phyloP scores from a whole-genome alignment of 2,797 vertebrate species.

The Benthosema pterotum region DNA sequence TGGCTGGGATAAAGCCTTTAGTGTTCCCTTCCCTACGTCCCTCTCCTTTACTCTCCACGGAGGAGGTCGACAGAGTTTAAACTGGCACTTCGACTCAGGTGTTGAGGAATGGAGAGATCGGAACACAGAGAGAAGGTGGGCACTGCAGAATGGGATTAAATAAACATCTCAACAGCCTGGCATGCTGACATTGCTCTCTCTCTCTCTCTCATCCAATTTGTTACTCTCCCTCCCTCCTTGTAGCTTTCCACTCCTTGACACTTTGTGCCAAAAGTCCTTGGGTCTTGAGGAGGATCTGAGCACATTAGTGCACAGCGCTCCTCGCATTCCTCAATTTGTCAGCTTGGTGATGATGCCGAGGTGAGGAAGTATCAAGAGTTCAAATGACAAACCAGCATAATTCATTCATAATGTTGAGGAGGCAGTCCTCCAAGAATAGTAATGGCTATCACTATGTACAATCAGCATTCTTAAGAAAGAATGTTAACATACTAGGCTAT shows the following conservation, averaged over 20 bases:
- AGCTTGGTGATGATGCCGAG: slow-evolving; percentile 1
- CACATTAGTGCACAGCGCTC: slow-evolving; percentile 15
- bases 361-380: slow-evolving; percentile 14
- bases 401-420: not conserved
- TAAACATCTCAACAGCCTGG: slow-evolving; percentile 62
- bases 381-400: slow-evolving; percentile 1
- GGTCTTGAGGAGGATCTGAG: slow-evolving; percentile 16
- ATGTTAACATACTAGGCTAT: not conserved
- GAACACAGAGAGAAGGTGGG: slow-evolving; percentile 4
- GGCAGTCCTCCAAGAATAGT: not conserved
- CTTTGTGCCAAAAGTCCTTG: slow-evolving; percentile 26
- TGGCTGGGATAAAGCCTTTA: slow-evolving; percentile 47
- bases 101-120: slow-evolving; percentile 1
- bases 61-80: slow-evolving; percentile 41
- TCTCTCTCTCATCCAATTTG: slow-evolving; percentile 1
- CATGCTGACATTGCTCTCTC: slow-evolving; percentile 25
- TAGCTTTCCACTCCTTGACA: slow-evolving; percentile 21
- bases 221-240: not conserved
- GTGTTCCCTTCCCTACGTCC: slow-evolving; percentile 48
- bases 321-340: slow-evolving; percentile 39
- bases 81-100: slow-evolving; percentile 20
- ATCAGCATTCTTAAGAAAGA: not conserved
- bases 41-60: slow-evolving; percentile 4
- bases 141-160: slow-evolving; percentile 43
- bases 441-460: not conserved